phyloP scores from a whole-genome alignment of 2,797 vertebrate genomes.

The Darevskia nairensis region DNA sequence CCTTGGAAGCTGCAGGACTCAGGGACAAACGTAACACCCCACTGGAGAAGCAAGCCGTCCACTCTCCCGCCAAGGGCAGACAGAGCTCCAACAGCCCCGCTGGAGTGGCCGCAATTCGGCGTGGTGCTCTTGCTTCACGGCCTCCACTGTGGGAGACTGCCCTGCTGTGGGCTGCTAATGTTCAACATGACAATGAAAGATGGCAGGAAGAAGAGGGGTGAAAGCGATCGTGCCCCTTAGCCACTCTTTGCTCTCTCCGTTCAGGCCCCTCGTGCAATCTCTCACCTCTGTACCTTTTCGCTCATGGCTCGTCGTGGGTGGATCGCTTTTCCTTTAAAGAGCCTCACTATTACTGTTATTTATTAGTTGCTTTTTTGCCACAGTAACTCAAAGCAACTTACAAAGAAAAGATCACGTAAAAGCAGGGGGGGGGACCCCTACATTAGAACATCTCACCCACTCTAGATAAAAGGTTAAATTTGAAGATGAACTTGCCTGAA shows the following conservation, averaged over 20 bases:
- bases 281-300: neutral
- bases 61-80: neutral
- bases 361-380: no score
- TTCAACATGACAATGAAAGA: neutral
- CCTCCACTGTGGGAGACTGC: neutral
- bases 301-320: no score
- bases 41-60: conserved; percentile 5
- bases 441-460: no score
- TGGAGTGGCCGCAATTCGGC: rapidly evolving
- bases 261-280: neutral
- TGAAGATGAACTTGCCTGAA: no score
- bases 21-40: neutral
- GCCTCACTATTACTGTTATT: no score
- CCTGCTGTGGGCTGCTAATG: rapidly evolving
- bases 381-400: no score
- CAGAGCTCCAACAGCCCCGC: neutral
- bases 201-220: neutral
- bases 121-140: rapidly evolving
- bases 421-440: no score
- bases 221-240: no score
- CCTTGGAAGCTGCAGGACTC: conserved; percentile 7
- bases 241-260: neutral
- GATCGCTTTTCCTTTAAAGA: neutral
- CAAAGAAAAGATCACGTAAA: no score
- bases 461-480: no score